phyloP scores from a whole-genome alignment of 2,797 vertebrate genomes.

The Gymnoscopelus braueri region DNA sequence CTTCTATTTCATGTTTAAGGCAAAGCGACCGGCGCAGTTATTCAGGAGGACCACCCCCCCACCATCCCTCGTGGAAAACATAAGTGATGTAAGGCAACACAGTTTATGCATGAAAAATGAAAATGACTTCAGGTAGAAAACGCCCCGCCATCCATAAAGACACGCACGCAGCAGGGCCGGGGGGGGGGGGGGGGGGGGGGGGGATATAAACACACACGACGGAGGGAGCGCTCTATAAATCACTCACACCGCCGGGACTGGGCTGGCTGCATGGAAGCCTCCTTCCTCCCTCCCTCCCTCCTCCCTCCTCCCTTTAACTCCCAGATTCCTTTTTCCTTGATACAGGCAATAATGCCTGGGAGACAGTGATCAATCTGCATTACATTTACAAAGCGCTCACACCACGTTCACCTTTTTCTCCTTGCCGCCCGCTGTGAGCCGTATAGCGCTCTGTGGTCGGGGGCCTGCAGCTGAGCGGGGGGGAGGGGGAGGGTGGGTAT shows the following conservation, averaged over 20 bases:
- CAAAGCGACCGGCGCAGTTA: no score
- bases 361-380: conserved; percentile 82
- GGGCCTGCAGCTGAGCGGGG: conserved; percentile 49
- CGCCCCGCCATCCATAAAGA: conserved; percentile 61
- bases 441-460: conserved; percentile 44
- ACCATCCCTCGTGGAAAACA: no score
- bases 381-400: conserved; percentile 82
- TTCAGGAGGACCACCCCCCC: no score
- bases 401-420: conserved; percentile 80
- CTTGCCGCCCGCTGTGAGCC: conserved; percentile 57
- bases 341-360: conserved; percentile 67
- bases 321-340: conserved; percentile 51
- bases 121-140: conserved; percentile 70
- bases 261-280: conserved; percentile 32
- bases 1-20: no score
- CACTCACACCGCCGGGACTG: conserved; percentile 40
- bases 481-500: conserved; percentile 62
- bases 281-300: conserved; percentile 52
- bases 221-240: conserved; percentile 66
- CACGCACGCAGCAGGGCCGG: conserved; percentile 19
- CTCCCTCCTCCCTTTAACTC: conserved; percentile 14
- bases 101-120: conserved; percentile 69
- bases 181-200: conserved; percentile 1
- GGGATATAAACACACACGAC: conserved; percentile 66
- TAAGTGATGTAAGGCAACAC: conserved; percentile 18